Percentiles rank a stretch among this genome's conserved stretches.
phyloP scores from a whole-genome alignment of 2,113 vertebrate species.

The Anhinga anhinga region DNA sequence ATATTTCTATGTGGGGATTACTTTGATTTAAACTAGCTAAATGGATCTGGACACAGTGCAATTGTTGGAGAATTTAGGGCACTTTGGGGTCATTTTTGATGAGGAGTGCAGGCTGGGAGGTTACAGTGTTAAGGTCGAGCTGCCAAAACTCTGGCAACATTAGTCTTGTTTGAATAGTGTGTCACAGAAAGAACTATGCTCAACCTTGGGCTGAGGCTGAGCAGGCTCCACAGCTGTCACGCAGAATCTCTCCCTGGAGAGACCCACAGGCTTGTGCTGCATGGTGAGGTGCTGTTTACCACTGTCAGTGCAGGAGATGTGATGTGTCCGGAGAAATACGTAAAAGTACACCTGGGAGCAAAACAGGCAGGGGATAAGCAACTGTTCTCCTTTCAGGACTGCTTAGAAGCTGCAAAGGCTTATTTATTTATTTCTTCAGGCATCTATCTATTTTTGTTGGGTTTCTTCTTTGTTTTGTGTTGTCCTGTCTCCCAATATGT shows the following conservation, averaged over 20 bases:
- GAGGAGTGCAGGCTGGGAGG: conserved; percentile 8
- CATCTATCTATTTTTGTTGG: neutral
- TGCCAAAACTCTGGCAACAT: conserved; percentile 4
- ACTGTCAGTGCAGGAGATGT: neutral
- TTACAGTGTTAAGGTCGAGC: neutral
- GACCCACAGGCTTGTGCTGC: neutral
- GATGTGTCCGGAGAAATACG: neutral
- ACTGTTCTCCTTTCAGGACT: neutral
- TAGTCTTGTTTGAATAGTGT: accelerated
- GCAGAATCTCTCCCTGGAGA: neutral
- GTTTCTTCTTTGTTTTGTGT: neutral
- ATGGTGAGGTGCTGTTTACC: neutral
- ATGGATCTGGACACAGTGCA: neutral
- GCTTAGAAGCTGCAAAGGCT: neutral
- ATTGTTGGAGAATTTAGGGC: conserved; percentile 22
- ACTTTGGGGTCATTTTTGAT: conserved; percentile 17
- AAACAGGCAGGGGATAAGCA: neutral
- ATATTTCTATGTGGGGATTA: neutral
- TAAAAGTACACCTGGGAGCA: neutral
- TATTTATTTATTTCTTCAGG: neutral
- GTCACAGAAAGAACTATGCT: neutral
- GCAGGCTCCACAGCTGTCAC: conserved; percentile 12
- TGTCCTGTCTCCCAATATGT: neutral
- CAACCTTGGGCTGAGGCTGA: conserved; percentile 17
- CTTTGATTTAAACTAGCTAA: conserved; percentile 18